Evolutionary conservation across 2,888 invertebrate genomes (phyloP).

Genomic region (Spilarctia lutea): DNA sequence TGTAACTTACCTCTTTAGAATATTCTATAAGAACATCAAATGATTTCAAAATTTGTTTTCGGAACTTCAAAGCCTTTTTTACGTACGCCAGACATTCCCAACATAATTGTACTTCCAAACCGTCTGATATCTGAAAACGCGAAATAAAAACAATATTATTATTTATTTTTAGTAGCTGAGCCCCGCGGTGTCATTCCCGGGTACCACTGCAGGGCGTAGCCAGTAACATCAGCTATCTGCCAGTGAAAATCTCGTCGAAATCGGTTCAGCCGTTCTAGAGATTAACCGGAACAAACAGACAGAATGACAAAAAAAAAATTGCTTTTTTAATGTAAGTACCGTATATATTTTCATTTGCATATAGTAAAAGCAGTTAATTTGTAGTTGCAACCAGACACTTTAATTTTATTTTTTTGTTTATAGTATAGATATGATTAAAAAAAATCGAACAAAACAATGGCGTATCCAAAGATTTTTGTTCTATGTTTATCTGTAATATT

Average conservation of each 20-base stretch:
- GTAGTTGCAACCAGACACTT: too few species aligned
- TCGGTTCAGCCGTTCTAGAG: too few species aligned
- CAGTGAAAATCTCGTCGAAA: too few species aligned
- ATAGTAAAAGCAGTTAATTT: too few species aligned
- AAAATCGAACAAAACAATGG: slow-evolving; percentile 53
- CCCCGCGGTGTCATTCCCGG: too few species aligned
- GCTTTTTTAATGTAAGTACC: too few species aligned
- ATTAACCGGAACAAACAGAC: too few species aligned
- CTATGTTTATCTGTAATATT: slow-evolving; percentile 62
- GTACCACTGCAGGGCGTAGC: too few species aligned
- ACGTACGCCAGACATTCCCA: slow-evolving; percentile 77
- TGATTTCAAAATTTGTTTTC: slow-evolving; percentile 60
- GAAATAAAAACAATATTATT: neutral
- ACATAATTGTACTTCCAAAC: slow-evolving; percentile 72
- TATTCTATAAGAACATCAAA: slow-evolving; percentile 71
- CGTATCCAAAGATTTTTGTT: slow-evolving; percentile 77
- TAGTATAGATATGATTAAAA: neutral
- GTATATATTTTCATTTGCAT: too few species aligned
- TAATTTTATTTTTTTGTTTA: too few species aligned
- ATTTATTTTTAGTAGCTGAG: neutral
- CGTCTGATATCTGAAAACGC: slow-evolving; percentile 74
- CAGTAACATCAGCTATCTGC: too few species aligned
- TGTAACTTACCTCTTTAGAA: slow-evolving; percentile 67
- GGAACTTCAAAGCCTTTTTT: slow-evolving; percentile 56
- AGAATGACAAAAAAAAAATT: too few species aligned